Base-by-base conservation (phyloP, 2,888 invertebrate genomes). In the Fragum fragum region DNA sequence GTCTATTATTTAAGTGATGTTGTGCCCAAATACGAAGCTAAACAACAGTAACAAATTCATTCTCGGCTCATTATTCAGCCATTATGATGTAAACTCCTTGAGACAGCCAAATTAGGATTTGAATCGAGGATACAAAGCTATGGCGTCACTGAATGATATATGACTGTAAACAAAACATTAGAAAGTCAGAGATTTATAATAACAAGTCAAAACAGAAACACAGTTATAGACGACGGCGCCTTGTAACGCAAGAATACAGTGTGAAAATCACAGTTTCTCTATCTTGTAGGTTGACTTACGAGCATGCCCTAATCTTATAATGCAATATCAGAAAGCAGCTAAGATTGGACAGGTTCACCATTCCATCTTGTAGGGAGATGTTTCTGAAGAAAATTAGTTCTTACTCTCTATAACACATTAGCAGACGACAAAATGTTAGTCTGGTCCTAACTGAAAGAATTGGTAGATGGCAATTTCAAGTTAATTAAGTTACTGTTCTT, bases 21-120 rank as follows among this genome's bases (percentile, higher is more conserved):
- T 81, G 72, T 79, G 81, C 21, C 71, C 21, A 76, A 81, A 85
- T 76, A 75, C 74, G 47, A 53, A 77, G 66, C 76, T 55, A 76
- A 85, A 81, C 85, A 79, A 26, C n/a, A 66, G 57, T 76, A 70
- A 83, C 86, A 86, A 76, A 57, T 79, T 83, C 83, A 86, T 83
- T 81, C 69, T 57, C 36, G 42, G 16, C 76, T 81, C 86, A 69
- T 86, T 79, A 72, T 74, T 68, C 63, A 59, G 53, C 74, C 73
- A 74, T 86, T 73, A 83, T 47, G 69, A 57, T 63, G 16, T 63
- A 86, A 86, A 86, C 86, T 63, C 69, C 77, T 77, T 53, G 73
- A 86, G 86, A 86, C 86, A 59, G 42, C 42, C 66, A 81, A 79
- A 83, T 86, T 79, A 83, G 52, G 70, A 76, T 81, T 66, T 81